Percentiles rank a stretch among this genome's conserved stretches.
phyloP scores from a whole-genome alignment of 2,797 vertebrate genomes.

The Acestrorhynchus altus region DNA sequence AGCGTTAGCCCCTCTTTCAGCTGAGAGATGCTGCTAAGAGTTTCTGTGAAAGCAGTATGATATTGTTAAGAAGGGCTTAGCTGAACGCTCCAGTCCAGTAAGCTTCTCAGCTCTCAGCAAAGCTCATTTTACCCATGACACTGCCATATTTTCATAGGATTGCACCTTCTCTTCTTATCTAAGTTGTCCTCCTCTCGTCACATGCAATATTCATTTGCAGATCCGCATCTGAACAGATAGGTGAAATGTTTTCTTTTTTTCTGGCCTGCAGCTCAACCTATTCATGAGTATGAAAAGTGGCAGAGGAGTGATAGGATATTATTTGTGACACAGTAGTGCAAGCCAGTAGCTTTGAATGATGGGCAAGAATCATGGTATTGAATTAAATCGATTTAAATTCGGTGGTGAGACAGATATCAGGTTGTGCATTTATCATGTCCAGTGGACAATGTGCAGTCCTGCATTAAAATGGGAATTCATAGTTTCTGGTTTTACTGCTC shows the following conservation, averaged over 20 bases:
- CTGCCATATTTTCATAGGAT: not conserved
- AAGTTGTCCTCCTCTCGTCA: not conserved
- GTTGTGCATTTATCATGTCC: not conserved
- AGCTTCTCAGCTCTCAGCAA: not conserved
- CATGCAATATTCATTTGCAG: constrained; percentile 4
- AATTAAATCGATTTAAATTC: constrained; percentile 11
- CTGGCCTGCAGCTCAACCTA: not conserved
- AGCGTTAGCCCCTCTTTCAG: not conserved
- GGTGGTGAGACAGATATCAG: not conserved
- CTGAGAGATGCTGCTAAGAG: not conserved
- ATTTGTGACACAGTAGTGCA: not conserved
- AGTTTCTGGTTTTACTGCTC: not conserved
- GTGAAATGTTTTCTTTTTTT: not conserved
- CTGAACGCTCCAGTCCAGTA: not conserved
- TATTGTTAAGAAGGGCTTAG: constrained; percentile 17
- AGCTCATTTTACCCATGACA: not conserved
- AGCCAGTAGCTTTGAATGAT: not conserved
- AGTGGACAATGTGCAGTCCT: not conserved
- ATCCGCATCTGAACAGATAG: not conserved
- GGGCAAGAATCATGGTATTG: not conserved
- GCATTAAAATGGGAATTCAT: not conserved
- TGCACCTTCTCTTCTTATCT: not conserved
- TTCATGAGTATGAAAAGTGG: not conserved
- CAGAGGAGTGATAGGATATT: not conserved
- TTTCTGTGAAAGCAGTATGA: constrained; percentile 1